These are phyloP conservation scores for Heliothis subflexa DNA, from an alignment of 1,140 invertebrate genomes.

Conservation along the genomic window DNA sequence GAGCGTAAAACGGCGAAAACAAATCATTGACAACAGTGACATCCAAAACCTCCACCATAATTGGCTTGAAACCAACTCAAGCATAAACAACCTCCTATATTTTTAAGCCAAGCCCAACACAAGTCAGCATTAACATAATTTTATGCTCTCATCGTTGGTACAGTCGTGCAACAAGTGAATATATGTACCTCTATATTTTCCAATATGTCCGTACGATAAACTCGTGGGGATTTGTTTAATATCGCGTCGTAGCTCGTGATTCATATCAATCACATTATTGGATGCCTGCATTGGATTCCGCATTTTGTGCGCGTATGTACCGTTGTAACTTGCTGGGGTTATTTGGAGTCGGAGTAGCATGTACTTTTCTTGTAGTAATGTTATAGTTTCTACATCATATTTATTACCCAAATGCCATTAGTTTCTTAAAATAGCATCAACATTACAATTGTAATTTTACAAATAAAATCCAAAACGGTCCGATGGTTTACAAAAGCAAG, in stretches of 20 bases:
- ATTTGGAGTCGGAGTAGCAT: no score
- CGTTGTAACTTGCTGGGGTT: no score
- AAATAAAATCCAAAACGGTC: no score
- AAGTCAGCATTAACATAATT: slow-evolving; percentile 25
- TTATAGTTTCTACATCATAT: no score
- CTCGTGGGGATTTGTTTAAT: slow-evolving; percentile 22
- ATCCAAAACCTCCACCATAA: not conserved
- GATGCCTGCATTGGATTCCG: not conserved
- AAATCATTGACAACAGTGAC: not conserved
- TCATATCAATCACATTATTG: slow-evolving; percentile 14
- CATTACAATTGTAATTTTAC: no score
- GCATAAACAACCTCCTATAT: not conserved
- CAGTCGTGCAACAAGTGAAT: slow-evolving; percentile 14
- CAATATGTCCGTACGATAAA: slow-evolving; percentile 21
- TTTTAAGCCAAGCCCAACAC: not conserved
- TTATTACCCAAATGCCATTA: no score
- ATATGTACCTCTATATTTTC: slow-evolving; percentile 35
- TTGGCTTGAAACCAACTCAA: not conserved
- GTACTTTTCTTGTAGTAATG: no score
- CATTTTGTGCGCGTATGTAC: not conserved
- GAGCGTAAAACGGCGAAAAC: no score
- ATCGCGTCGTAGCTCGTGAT: not conserved
- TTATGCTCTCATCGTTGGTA: slow-evolving; percentile 3
- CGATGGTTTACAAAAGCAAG: no score
- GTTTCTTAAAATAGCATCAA: no score